Evolutionary conservation across 1,140 invertebrate genomes (phyloP), one percentile per base, ranked within the genome.

Genomic region (Heliconius eleuchia): DNA sequence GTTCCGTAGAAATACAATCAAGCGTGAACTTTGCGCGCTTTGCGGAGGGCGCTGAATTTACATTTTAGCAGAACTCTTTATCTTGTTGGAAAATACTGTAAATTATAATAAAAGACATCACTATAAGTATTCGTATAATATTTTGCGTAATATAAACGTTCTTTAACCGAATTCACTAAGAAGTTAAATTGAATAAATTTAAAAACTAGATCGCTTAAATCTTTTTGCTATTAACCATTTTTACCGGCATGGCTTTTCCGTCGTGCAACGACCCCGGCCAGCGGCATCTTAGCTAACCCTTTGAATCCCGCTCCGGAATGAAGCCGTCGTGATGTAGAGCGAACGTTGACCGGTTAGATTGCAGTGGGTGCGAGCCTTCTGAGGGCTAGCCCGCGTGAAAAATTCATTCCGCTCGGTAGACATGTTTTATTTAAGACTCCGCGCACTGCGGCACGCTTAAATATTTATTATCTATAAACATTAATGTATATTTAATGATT

Each of bases 1-100:
- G 87, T 88, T 50, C 80, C 81, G 83, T 86, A 83, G 82, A 86
- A 89, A 89, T 88, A 88, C 87, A 89, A 88, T 91, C 87, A 91
- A 88, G 82, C 85, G 80, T 88, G 88, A 91, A 88, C 88, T 89
- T 89, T 88, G 85, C 83, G n/a, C n/a, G n/a, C n/a, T n/a, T n/a
- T n/a, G 84, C 78, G 82, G 79, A 74, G 82, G 79, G 85, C 74
- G 80, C 71, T 76, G 78, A 87, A 89, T 91, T 91, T 87, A 84
- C 86, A 88, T 91, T 88, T 85, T 85, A 85, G 79, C 34, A 77
- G 75, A 80, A 86, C 80, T 84, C 82, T 86, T 86, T 87, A 84
- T 83, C 82, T 84, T 82, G 78, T 77, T 78, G 74, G 79, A 83
- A 86, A 87, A 82, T 83, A 88, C 82, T 84, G 84, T 77, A 86